Conservation (phyloP, 2,888 invertebrate species). For the Sesia bembeciformis region DNA sequence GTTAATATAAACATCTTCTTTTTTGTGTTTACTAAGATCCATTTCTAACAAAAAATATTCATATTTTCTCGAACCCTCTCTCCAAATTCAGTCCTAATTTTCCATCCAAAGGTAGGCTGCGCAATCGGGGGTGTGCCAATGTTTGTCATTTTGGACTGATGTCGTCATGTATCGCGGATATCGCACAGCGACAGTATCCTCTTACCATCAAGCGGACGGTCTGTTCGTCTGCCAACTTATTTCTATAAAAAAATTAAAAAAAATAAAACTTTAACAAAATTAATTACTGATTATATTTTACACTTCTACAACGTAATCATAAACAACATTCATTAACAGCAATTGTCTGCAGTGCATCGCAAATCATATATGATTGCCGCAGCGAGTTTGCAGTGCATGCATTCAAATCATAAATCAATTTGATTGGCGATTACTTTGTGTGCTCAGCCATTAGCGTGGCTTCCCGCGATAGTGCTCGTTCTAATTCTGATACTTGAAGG, state of each 20-base stretch:
- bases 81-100: no score
- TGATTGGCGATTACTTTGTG: constrained; percentile 50
- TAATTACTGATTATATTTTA: no score
- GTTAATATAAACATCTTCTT: no score
- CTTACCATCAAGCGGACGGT: neutral
- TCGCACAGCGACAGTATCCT: neutral
- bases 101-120: no score
- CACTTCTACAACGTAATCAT: no score
- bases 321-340: neutral
- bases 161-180: no score
- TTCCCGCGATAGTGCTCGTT: constrained; percentile 14
- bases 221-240: neutral
- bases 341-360: neutral
- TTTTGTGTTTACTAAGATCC: no score
- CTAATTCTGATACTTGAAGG: constrained; percentile 9
- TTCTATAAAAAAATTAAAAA: neutral
- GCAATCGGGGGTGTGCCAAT: no score
- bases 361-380: neutral
- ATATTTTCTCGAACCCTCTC: no score
- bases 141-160: no score
- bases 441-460: constrained; percentile 44
- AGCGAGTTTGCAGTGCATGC: constrained; percentile 26
- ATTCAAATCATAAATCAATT: constrained; percentile 55
- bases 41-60: no score
- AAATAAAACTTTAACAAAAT: no score